Evolutionary conservation across 2,888 invertebrate species (phyloP).

Genomic region (Xestia xanthographa): DNA sequence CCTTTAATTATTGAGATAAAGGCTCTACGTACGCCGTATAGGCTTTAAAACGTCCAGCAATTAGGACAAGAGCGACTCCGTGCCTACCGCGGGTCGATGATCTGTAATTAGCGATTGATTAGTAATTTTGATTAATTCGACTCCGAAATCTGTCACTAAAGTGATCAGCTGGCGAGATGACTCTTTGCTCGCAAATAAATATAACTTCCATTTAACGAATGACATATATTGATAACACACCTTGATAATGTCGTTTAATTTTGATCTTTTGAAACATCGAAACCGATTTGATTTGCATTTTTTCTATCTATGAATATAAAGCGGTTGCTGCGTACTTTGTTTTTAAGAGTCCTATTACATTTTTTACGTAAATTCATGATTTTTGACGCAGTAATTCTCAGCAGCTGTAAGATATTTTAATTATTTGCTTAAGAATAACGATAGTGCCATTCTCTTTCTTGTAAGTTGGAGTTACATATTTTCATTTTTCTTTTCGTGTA

Average conservation of each 20-base stretch:
- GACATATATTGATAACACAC: slow-evolving; percentile 30
- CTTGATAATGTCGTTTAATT: slow-evolving; percentile 43
- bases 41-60: slow-evolving; percentile 74
- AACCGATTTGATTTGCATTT: slow-evolving; percentile 56
- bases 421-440: no score
- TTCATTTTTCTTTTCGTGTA: no score
- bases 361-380: no score
- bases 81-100: slow-evolving; percentile 58
- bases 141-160: slow-evolving; percentile 50
- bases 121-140: slow-evolving; percentile 59
- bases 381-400: no score
- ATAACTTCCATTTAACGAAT: slow-evolving; percentile 35
- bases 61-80: slow-evolving; percentile 67
- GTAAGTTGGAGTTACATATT: no score
- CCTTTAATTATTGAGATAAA: slow-evolving; percentile 87
- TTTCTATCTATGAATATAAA: slow-evolving; percentile 64
- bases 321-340: slow-evolving; percentile 25
- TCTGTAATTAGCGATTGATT: slow-evolving; percentile 66
- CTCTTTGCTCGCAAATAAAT: slow-evolving; percentile 17
- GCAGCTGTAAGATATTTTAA: no score
- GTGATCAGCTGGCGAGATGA: slow-evolving; percentile 18
- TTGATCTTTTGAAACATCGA: slow-evolving; percentile 44
- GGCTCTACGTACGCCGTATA: slow-evolving; percentile 69
- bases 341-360: no score
- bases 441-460: no score